Evolutionary conservation across 2,113 vertebrate genomes (phyloP), one percentile per base, ranked within the genome.

Genomic region (Nothocercus julius): DNA sequence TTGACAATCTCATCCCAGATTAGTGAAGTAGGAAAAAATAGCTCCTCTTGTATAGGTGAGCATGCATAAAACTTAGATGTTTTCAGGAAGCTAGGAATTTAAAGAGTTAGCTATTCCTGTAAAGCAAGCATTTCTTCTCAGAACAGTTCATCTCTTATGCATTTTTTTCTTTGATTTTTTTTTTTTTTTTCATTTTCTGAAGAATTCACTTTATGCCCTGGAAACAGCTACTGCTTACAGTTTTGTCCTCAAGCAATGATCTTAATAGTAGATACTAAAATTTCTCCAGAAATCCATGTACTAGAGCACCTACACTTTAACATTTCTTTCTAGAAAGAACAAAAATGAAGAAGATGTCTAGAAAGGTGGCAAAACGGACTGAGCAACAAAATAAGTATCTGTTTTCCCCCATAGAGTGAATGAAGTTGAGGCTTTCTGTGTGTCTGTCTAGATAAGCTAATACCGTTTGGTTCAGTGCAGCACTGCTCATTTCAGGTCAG

Each of bases 171-270:
- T 87, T 88, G 77, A 86, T 25, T 83, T 51, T 58, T 11, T 86
- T 93, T 45, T 90, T 49, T 1, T 1, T 90, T 49, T 1, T 1
- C 87, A 47, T 85, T 89, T 96, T 93, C 79, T 93, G 68, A 94
- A 87, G 68, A 95, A 64, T 62, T 92, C 56, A 27, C 19, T 95
- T 78, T 14, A 21, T 94, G 67, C 72, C 62, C 38, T 94, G 82
- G 63, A 89, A 94, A 77, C 47, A 82, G 45, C 72, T 84, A 24
- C 51, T 78, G 67, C 76, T 95, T 85, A 66, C n/a, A 32, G 27
- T 91, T 95, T 86, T 92, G 53, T 86, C 91, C 85, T 92, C 84
- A 84, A 87, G 76, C 87, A 72, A 51, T 56, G 58, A 89, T 58
- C 11, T 11, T 72, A 73, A 79, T 89, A 93, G 80, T 67, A 87